Base-by-base conservation (phyloP, 2,888 invertebrate genomes). In the Campoplex nolae region DNA sequence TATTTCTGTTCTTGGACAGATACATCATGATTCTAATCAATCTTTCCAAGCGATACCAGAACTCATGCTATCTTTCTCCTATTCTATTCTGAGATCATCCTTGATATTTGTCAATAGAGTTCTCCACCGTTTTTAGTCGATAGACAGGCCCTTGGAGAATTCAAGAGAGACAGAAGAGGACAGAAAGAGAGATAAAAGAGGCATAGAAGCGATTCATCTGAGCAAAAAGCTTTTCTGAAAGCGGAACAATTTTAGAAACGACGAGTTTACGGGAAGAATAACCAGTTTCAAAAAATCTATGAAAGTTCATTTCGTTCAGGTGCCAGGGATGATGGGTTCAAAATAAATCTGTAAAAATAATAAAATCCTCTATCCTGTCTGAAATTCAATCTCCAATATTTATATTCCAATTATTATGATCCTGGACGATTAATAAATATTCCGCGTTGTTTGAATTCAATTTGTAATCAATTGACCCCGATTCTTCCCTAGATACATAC, bases 161-260 rank as follows among this genome's bases (percentile, higher is more conserved):
- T 48, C 86, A 78, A 77, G 71, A 81, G 51, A 74, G 8, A 38
- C 38, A 6, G 38, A 38, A 1, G 1, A 1, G 6, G 6, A 38
- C 0, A 38, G 38, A 1, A 38, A 7, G 6, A 62, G 4, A 32
- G 7, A 16, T 16, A 16, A 6, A 6, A 32, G 28, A 45, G 54
- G 23, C 58, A 70, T 83, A 84, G 80, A 84, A 80, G 84, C 79
- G 71, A 88, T 88, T 80, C 78, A 85, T 73, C 74, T 75, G 16
- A 62, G 38, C 18, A n/a, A 38, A 38, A 88, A 86, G 77, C 76
- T 85, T 77, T 71, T 75, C 58, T 13, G 68, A 16, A 70, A 68
- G 68, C 45, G 23, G 35, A 78, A 13, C 56, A 38, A 9, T 32
- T 32, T 35, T 16, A 23, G 35, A 23, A n/a, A 56, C 42, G 48